Evolutionary conservation across 2,113 vertebrate genomes (phyloP), one percentile per base, ranked within the genome.

Genomic region (Gobio gobio): DNA sequence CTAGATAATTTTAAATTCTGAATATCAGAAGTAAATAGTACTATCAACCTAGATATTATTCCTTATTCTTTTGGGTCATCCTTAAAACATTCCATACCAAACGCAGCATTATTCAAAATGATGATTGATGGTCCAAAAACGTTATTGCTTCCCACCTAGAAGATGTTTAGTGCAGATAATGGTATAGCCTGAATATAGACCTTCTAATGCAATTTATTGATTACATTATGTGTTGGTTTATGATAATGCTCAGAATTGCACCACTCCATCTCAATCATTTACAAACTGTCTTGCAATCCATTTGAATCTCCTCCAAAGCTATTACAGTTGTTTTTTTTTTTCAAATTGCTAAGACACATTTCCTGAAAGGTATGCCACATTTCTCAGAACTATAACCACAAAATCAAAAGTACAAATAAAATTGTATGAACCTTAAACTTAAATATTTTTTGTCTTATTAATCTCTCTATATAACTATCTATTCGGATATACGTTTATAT

Each of bases 61-160:
- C 10, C 6, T 68, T 40, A 20, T n/a, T n/a, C 1, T 47, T 24
- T 47, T n/a, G 4, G 20, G 1, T 10, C 66, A 22, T 47, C 70
- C 9, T 74, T 10, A 18, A 77, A 33, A 54, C 20, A 13, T n/a
- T 12, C 8, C 9, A 59, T 22, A 58, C 20, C 5, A n/a, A 36
- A 58, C 59, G 20, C 5, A n/a, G 33, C 54, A 6, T 51, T 18
- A 10, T 75, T 59, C 2, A 59, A 59, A 9, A 20, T 40, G 51
- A 36, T 59, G 33, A 59, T 16, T 78, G 54, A 59, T 59, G 12
- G 20, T 47, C 24, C 5, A 20, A 1, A 16, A 59, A 36, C 5
- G 12, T 78, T 33, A 58, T 33, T 24, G 54, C 76, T n/a, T n/a
- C 54, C 74, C 49, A 76, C 54, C 51, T 78, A 76, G 2, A 59